Base-by-base conservation (phyloP, 2,113 vertebrate species). In the Prietella phreatophila region DNA sequence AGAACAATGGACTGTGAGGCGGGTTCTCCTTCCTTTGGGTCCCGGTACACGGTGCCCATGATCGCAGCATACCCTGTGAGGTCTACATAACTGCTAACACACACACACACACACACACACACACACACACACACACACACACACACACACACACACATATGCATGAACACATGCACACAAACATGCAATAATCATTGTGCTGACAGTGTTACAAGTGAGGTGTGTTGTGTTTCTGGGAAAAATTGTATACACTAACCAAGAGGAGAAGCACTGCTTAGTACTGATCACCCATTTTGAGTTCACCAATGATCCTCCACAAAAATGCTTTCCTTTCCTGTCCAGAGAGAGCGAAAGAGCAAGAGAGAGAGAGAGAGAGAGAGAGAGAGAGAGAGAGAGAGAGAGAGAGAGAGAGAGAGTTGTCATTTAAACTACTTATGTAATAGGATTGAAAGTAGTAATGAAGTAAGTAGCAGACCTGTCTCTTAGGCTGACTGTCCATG, bases 401-500 rank as follows among this genome's bases (percentile, higher is more conserved):
- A 86, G 20, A 86, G 76, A 80, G 42, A 76, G 50, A 69, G 2
- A 86, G 76, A 86, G 13, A 81, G 76, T 13, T 30, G 30, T 76
- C 36, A 42, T 76, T 47, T 47, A 13, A 76, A 20, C 39, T 42
- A 14, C 53, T 56, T 10, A 39, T 39, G 19, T 27, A 61, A 82
- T 42, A 82, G 13, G 5, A 82, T 39, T 5, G 6, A 11, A 2
- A 4, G 27, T 36, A 36, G 36, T 39, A 39, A 39, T 61, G 20
- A 61, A 6, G 22, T 79, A 87, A 47, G 9, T 25, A 63, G 88
- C 96, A 94, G 90, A 98, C 98, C 97, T 94, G 93, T 97, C 97
- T 84, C 97, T 96, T 85, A 99, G 95, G 93, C 98, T 99, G 93
- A 99, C 96, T 0, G 98, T 99, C 98, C 98, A 99, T 3, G 98